phyloP scores from a whole-genome alignment of 2,888 invertebrate species.

The Melinaea marsaeus region DNA sequence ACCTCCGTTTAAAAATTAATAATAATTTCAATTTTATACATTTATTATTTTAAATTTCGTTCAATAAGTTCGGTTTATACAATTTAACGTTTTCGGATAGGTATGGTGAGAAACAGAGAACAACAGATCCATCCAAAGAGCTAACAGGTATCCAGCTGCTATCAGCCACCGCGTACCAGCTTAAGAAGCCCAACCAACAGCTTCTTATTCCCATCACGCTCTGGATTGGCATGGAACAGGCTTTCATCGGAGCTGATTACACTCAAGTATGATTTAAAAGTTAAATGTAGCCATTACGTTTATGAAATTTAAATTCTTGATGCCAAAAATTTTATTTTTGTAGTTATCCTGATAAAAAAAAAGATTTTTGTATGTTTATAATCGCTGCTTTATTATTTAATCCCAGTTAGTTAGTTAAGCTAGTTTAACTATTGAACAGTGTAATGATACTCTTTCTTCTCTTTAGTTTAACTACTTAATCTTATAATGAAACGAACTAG shows the following conservation, averaged over 20 bases:
- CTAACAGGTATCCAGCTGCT: conserved; percentile 87
- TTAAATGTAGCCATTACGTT: not conserved
- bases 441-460: not conserved
- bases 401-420: too few relatives aligned
- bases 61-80: too few relatives aligned
- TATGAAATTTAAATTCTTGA: not conserved
- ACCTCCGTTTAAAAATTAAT: too few relatives aligned
- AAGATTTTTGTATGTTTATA: too few relatives aligned
- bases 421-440: too few relatives aligned
- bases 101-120: conserved; percentile 91
- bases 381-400: too few relatives aligned
- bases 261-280: conserved; percentile 80
- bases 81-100: conserved; percentile 52
- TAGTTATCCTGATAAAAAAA: too few relatives aligned
- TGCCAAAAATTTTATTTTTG: not conserved
- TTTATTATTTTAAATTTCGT: too few relatives aligned
- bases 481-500: not conserved
- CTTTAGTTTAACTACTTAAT: not conserved
- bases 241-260: conserved; percentile 95
- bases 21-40: too few relatives aligned
- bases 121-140: conserved; percentile 84
- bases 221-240: conserved; percentile 98
- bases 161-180: conserved; percentile 92
- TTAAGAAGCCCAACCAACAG: conserved; percentile 94
- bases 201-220: conserved; percentile 95